Conservation (phyloP, 2,797 vertebrate species). For the Choloepus didactylus region DNA sequence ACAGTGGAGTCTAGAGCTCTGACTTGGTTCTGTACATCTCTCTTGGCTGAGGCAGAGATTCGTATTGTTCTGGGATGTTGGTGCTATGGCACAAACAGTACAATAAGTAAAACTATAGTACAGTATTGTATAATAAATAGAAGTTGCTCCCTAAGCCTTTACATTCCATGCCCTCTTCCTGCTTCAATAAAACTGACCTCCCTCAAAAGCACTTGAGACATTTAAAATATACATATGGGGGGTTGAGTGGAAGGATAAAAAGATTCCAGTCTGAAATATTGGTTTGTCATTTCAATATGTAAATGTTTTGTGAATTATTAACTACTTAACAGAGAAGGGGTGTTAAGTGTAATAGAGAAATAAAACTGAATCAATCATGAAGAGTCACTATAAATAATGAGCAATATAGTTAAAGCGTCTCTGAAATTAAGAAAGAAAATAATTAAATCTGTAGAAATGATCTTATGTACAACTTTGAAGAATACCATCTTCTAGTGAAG, state of each 20-base stretch:
- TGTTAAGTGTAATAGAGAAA: not conserved
- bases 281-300: not conserved
- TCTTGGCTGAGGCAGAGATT: not conserved
- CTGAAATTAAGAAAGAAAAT: constrained; percentile 16
- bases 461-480: not conserved
- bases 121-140: not conserved
- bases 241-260: not conserved
- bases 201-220: not conserved
- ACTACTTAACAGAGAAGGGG: not conserved
- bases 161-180: not conserved
- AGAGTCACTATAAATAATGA: not conserved
- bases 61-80: not conserved
- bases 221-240: not conserved
- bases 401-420: not conserved
- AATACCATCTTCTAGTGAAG: not conserved
- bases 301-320: constrained; percentile 6
- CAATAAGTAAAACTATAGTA: not conserved
- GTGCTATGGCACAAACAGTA: not conserved
- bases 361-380: not conserved
- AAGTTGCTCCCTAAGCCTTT: not conserved
- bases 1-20: no score
- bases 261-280: not conserved
- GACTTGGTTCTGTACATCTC: not conserved
- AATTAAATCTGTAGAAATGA: not conserved
- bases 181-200: not conserved